phyloP scores from a whole-genome alignment of 2,797 vertebrate genomes.

The Pogoniulus pusillus region DNA sequence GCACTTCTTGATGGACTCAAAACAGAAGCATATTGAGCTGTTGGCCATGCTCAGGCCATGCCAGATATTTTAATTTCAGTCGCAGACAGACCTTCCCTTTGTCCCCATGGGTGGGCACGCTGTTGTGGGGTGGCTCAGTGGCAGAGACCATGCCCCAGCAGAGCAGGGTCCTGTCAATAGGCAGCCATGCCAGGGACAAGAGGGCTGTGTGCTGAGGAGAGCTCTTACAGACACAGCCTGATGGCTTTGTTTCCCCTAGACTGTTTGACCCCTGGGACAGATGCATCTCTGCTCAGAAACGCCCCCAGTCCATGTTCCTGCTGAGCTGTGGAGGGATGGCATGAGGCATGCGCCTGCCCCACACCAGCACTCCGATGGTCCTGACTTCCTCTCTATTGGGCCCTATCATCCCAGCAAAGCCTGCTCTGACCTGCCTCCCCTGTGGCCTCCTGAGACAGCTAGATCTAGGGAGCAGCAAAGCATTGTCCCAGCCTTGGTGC shows the following conservation, averaged over 20 bases:
- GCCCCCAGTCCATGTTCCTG: accelerated
- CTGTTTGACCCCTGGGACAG: accelerated
- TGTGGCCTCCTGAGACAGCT: accelerated
- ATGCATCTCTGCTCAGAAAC: accelerated
- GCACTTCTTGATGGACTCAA: background rate
- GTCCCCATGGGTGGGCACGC: background rate
- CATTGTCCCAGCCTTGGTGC: accelerated
- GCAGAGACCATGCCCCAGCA: background rate
- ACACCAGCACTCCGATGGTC: background rate
- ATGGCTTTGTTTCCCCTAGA: background rate
- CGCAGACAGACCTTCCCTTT: constrained; percentile 14
- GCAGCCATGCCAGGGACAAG: background rate
- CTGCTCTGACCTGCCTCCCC: too few species aligned
- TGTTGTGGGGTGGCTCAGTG: background rate
- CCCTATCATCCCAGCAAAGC: background rate
- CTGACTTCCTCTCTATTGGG: accelerated
- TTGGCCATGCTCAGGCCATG: background rate
- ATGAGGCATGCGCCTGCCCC: background rate
- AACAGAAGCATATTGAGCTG: background rate
- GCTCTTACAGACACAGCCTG: accelerated
- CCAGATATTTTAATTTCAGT: background rate
- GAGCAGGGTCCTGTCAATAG: background rate
- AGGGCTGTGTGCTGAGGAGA: background rate
- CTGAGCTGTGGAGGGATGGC: accelerated
- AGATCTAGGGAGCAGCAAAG: background rate